Evolutionary conservation across 2,113 vertebrate genomes (phyloP).

Genomic region (Lycocorax pyrrhopterus): DNA sequence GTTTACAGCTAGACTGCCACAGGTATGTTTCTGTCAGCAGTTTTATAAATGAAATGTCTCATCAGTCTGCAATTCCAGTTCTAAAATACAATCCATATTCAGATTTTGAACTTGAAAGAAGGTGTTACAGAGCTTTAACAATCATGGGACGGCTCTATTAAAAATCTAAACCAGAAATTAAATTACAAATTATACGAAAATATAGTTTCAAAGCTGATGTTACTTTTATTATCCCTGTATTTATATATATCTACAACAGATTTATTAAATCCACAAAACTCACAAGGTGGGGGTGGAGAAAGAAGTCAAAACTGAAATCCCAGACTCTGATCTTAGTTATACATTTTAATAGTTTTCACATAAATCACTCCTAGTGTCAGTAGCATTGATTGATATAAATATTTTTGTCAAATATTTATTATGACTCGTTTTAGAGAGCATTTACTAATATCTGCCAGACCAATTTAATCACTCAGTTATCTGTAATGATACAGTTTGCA

Average conservation of each 20-base stretch:
- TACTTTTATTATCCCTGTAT: not conserved
- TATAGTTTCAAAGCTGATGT: not conserved
- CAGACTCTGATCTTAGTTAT: not conserved
- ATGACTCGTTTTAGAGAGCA: not conserved
- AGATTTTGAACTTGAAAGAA: not conserved
- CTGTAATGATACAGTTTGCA: not conserved
- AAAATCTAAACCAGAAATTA: not conserved
- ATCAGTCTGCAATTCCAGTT: not conserved
- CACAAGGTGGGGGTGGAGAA: fast-evolving
- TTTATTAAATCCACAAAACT: not conserved
- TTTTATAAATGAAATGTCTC: not conserved
- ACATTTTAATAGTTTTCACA: not conserved
- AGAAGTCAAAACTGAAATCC: not conserved
- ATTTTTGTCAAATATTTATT: not conserved
- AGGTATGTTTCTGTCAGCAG: not conserved
- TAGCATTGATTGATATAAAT: not conserved
- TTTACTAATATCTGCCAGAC: not conserved
- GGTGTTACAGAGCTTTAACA: not conserved
- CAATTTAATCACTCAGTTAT: not conserved
- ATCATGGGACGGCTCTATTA: not conserved
- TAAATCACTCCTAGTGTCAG: not conserved
- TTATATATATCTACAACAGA: not conserved
- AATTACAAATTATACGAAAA: not conserved
- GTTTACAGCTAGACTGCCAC: not conserved
- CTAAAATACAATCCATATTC: not conserved